Conservation (phyloP, 2,113 vertebrate species). For the Hypomesus transpacificus region DNA sequence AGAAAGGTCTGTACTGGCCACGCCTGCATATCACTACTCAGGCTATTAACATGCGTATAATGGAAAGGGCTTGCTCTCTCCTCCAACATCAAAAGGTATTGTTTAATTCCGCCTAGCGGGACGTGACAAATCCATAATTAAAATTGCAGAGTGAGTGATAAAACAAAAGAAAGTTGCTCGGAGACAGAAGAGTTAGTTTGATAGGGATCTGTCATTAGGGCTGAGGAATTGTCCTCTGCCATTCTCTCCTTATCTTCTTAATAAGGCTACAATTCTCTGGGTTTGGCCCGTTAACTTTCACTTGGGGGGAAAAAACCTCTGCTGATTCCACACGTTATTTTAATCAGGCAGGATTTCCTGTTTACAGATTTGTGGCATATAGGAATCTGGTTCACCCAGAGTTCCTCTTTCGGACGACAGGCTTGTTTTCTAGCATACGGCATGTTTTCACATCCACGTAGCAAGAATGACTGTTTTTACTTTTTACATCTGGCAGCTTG, state of each 20-base stretch:
- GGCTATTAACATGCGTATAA: conserved; percentile 56
- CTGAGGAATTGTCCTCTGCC: conserved; percentile 66
- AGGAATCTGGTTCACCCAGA: background rate
- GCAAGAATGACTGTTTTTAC: background rate
- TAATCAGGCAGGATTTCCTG: conserved; percentile 46
- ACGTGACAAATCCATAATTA: conserved; percentile 70
- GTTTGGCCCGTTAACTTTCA: conserved; percentile 45
- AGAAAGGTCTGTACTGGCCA: conserved; percentile 30
- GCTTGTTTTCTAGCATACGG: background rate
- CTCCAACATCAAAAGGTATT: conserved; percentile 63
- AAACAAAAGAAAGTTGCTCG: conserved; percentile 68
- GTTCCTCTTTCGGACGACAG: background rate
- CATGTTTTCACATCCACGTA: background rate
- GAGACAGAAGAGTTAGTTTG: conserved; percentile 54
- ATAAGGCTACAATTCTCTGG: conserved; percentile 51
- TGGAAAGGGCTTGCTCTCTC: conserved; percentile 42
- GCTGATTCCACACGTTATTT: conserved; percentile 42
- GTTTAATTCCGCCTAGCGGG: conserved; percentile 58
- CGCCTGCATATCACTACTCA: conserved; percentile 35
- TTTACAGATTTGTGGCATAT: conserved; percentile 24
- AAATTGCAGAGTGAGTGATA: conserved; percentile 64
- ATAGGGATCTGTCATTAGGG: conserved; percentile 72
- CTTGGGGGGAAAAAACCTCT: conserved; percentile 5
- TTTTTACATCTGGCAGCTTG: background rate
- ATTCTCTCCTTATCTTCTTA: conserved; percentile 63